Evolutionary conservation across 2,113 vertebrate species (phyloP).

Genomic region (Callospermophilus lateralis): DNA sequence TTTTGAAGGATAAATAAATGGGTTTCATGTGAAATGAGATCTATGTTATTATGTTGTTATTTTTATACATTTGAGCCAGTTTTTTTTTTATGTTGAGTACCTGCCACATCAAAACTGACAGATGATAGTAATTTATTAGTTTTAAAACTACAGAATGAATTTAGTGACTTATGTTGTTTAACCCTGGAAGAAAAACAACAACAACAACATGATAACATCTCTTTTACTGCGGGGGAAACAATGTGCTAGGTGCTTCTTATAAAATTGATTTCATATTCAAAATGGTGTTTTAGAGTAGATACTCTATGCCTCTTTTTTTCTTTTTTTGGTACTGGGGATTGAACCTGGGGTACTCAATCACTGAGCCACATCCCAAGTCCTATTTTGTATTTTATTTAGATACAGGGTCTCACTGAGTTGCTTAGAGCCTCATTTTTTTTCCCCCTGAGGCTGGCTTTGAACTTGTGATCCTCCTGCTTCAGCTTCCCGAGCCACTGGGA

Average conservation of each 20-base stretch:
- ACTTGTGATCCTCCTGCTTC: no score
- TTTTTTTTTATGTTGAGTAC: not conserved
- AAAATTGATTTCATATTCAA: not conserved
- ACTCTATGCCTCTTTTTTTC: not conserved
- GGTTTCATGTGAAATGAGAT: not conserved
- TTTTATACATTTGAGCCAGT: not conserved
- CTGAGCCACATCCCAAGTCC: no score
- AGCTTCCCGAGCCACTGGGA: no score
- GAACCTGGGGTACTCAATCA: no score
- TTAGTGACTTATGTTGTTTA: not conserved
- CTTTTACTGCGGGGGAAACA: not conserved
- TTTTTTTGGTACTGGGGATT: no score
- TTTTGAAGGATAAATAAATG: slow-evolving; percentile 32
- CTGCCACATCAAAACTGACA: not conserved
- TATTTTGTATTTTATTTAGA: no score
- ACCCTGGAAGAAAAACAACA: not conserved
- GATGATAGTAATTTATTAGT: not conserved
- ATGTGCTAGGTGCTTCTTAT: not conserved
- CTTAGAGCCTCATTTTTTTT: no score
- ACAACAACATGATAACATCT: not conserved
- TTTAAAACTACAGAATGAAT: slow-evolving; percentile 16
- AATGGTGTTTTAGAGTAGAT: not conserved
- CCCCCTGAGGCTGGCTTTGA: no score
- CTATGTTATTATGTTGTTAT: not conserved
- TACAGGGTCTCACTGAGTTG: no score